These are phyloP conservation scores for Dallia pectoralis DNA, from an alignment of 2,797 vertebrate genomes.

Conservation along the genomic window DNA sequence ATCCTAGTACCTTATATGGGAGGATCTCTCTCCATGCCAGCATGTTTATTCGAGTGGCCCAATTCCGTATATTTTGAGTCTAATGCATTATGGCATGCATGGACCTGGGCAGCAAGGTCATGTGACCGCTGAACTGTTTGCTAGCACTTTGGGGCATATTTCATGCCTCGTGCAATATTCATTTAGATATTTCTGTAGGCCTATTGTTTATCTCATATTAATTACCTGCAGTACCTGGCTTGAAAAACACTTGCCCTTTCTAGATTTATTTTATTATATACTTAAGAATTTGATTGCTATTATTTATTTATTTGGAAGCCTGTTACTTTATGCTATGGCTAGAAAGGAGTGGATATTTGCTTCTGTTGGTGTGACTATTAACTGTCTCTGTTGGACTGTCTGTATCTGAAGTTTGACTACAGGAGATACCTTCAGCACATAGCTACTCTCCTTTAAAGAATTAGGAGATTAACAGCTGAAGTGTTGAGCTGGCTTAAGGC, in stretches of 20 bases:
- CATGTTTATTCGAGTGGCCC: conserved; percentile 58
- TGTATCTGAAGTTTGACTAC: conserved; percentile 21
- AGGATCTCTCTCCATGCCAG: conserved; percentile 21
- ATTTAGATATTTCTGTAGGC: too few species aligned
- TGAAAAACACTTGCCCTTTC: too few species aligned
- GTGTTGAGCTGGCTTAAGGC: conserved; percentile 24
- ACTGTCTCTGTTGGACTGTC: not conserved
- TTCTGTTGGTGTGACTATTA: not conserved
- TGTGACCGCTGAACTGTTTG: conserved; percentile 4
- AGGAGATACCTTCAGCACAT: conserved; percentile 30
- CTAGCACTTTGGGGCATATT: not conserved
- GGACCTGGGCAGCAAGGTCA: conserved; percentile 23
- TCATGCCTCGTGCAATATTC: conserved; percentile 25
- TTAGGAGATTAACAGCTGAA: conserved; percentile 46
- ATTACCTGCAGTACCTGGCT: too few species aligned
- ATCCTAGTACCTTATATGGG: not conserved
- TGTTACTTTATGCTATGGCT: not conserved
- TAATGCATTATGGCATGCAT: conserved; percentile 55
- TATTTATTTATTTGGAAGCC: not conserved
- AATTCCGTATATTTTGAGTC: conserved; percentile 56
- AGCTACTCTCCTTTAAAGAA: conserved; percentile 16
- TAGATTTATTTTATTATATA: too few species aligned
- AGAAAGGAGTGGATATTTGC: not conserved
- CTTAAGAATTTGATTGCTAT: too few species aligned
- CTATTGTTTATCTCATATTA: not conserved